Percentiles rank a stretch among this genome's conserved stretches.
These are phyloP conservation scores for Ailuropoda melanoleuca DNA, from an alignment of 2,113 vertebrate species.

Conservation along the genomic window DNA sequence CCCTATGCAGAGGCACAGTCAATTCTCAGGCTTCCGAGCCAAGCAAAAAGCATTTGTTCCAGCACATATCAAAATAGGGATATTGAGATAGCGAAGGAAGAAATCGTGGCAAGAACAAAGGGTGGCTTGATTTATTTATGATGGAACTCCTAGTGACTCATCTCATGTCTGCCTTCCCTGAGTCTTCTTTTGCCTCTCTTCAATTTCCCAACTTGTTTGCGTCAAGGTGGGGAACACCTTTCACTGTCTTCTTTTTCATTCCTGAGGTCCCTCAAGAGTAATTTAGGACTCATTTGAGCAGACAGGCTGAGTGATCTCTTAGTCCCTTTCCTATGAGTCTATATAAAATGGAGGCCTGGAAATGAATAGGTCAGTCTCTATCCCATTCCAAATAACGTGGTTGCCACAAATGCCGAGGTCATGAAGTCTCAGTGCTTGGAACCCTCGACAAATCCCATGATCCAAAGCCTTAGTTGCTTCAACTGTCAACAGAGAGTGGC, in stretches of 20 bases:
- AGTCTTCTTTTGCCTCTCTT: neutral
- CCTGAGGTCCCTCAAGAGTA: neutral
- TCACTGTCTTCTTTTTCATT: neutral
- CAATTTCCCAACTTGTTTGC: neutral
- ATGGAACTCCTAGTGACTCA: neutral
- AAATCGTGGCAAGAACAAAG: neutral
- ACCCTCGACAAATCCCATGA: neutral
- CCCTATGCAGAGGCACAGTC: neutral
- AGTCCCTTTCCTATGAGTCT: neutral
- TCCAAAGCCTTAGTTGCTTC: conserved; percentile 3
- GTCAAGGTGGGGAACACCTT: neutral
- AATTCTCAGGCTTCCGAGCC: neutral
- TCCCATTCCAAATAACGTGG: neutral
- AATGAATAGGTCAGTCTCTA: neutral
- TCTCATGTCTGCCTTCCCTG: neutral
- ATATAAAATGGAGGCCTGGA: neutral
- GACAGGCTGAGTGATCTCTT: neutral
- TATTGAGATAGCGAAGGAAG: conserved; percentile 12
- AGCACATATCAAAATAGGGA: neutral
- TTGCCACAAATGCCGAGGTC: neutral
- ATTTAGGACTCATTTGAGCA: conserved; percentile 10
- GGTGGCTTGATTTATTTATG: neutral
- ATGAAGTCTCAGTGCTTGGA: neutral
- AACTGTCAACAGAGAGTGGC: neutral
- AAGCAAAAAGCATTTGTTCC: neutral